Evolutionary conservation across 2,888 invertebrate genomes (phyloP), one percentile per base, ranked within the genome.

Genomic region (Octonoba sinensis): DNA sequence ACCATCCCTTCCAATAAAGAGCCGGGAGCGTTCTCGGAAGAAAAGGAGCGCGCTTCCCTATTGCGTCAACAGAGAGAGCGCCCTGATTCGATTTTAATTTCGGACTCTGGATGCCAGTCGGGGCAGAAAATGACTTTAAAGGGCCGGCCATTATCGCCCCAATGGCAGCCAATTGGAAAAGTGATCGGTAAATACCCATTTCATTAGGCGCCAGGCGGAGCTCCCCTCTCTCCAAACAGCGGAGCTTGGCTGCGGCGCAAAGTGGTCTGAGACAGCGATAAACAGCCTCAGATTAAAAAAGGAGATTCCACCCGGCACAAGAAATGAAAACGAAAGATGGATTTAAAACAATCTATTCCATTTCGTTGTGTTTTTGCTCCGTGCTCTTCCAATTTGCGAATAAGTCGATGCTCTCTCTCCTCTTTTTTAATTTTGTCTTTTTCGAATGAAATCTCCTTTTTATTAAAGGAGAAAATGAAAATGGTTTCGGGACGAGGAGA

Each of bases 71-170:
- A 72, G 57, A 64, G 54, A 16, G 49, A 16, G 62, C 75, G 65
- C 56, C 66, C 64, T 82, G 84, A 84, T 84, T 84, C 82, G 84
- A 84, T 84, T 84, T 84, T 84, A 84, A 84, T 84, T 84, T 84
- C 77, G 82, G 77, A 70, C 74, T 62, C 74, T 57, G 77, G 77
- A 20, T 27, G 62, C 51, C 57, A 66, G 72, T 67, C 73, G 70
- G 54, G 76, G 75, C 75, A 79, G 75, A 79, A 83, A 83, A 83
- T 79, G 67, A 75, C 81, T 74, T 83, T 83, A 79, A 83, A 83
- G 79, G 81, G 79, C 62, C 83, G 62, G 82, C 84, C 83, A 84
- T 84, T 84, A 84, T 84, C 78, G 74, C 77, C 74, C 78, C 66
- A 82, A 75, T 84, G 76, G 83, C 83, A 82, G 74, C 84, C 84